phyloP scores from a whole-genome alignment of 2,888 invertebrate genomes.

The Xestia ashworthii region DNA sequence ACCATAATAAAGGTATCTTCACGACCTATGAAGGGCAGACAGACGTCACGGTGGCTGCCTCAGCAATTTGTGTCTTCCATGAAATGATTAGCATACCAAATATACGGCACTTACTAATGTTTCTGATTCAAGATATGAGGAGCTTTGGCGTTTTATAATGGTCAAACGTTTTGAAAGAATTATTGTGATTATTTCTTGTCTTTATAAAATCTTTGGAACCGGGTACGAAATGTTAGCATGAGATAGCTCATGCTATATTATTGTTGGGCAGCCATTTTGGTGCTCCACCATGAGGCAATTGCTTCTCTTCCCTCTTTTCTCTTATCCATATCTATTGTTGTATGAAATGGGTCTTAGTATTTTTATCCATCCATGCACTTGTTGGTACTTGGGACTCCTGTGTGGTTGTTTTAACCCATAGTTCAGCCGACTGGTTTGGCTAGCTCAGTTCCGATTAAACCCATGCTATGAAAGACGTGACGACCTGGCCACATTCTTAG shows the following conservation, averaged over 20 bases:
- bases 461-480: no score
- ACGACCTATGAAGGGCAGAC: slow-evolving; percentile 64
- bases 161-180: not conserved
- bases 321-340: not conserved
- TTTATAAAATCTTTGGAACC: not conserved
- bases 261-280: not conserved
- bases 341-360: not conserved
- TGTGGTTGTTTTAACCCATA: not conserved
- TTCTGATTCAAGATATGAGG: slow-evolving; percentile 48
- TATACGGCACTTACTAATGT: slow-evolving; percentile 35
- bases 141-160: slow-evolving; percentile 1
- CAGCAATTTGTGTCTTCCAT: slow-evolving; percentile 61
- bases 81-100: slow-evolving; percentile 67
- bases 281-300: not conserved
- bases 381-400: not conserved
- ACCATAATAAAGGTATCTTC: slow-evolving; percentile 38
- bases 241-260: not conserved
- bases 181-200: not conserved
- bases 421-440: no score
- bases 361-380: no score
- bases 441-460: no score
- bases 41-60: slow-evolving; percentile 57
- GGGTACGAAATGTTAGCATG: not conserved
- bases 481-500: no score
- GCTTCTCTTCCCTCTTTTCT: not conserved